phyloP scores from a whole-genome alignment of 2,797 vertebrate species.

The Platalea minor region DNA sequence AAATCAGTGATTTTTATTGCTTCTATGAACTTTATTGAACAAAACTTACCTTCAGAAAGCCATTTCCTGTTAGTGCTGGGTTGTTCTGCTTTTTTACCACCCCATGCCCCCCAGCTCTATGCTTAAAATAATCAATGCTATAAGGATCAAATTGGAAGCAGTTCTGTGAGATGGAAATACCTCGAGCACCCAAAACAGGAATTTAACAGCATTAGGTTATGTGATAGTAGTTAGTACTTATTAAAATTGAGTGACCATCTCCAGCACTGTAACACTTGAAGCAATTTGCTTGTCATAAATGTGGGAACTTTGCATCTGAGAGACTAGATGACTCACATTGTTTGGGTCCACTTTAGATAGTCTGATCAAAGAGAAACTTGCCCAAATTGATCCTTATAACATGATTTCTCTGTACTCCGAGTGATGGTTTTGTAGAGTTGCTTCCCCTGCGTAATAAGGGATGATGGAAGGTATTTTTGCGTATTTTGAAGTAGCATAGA shows the following conservation, averaged over 20 bases:
- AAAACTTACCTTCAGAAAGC: not conserved
- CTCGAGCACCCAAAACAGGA: not conserved
- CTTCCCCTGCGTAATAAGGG: not conserved
- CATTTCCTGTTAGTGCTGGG: not conserved
- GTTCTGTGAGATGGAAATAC: not conserved
- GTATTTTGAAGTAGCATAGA: constrained; percentile 11
- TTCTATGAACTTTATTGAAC: not conserved
- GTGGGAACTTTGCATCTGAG: not conserved
- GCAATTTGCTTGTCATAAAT: not conserved
- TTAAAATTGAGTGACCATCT: not conserved
- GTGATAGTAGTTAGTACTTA: not conserved
- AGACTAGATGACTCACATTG: not conserved
- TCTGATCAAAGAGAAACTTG: not conserved
- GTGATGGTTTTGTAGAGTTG: not conserved
- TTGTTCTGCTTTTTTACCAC: constrained; percentile 1
- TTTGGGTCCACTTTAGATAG: not conserved
- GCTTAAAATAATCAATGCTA: not conserved
- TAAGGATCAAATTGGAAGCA: constrained; percentile 49
- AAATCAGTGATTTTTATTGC: not conserved
- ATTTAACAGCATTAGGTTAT: not conserved
- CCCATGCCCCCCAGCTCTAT: not conserved
- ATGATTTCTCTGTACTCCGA: not conserved
- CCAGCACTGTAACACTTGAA: not conserved
- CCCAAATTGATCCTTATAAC: constrained; percentile 45
- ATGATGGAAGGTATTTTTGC: constrained; percentile 46